Conservation (phyloP, 64 coral and sea anemone genomes). For the Orbicella faveolata region DNA sequence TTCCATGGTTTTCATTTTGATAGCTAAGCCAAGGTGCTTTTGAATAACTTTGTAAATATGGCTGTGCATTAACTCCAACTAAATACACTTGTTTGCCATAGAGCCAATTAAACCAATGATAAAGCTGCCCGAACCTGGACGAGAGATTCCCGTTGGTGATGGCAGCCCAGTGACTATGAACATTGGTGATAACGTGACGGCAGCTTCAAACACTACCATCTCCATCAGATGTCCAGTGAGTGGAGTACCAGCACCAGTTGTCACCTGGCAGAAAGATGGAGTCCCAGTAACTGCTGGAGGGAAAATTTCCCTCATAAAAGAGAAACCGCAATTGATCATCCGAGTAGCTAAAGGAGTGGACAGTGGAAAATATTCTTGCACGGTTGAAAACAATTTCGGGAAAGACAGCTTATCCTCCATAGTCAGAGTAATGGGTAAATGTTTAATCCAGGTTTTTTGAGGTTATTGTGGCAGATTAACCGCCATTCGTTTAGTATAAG, state of each 20-base stretch:
- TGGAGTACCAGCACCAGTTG: conserved; percentile 20
- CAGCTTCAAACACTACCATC: conserved; percentile 13
- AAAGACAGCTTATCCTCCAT: conserved; percentile 16
- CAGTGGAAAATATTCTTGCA: conserved; percentile 59
- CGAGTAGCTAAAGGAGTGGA: neutral
- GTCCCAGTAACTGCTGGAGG: neutral
- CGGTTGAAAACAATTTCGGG: conserved; percentile 49
- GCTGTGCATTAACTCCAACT: too few species aligned
- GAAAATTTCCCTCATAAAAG: neutral
- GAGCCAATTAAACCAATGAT: conserved; percentile 67
- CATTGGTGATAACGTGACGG: conserved; percentile 46
- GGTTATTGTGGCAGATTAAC: too few species aligned
- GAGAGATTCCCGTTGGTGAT: neutral
- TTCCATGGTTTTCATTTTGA: too few species aligned
- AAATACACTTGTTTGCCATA: neutral
- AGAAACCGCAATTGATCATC: conserved; percentile 35
- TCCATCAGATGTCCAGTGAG: neutral
- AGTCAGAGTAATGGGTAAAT: conserved; percentile 53
- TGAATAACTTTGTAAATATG: too few species aligned
- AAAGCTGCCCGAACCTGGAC: neutral
- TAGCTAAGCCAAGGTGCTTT: too few species aligned
- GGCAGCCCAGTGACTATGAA: neutral
- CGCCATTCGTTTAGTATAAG: too few species aligned
- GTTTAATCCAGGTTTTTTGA: neutral
- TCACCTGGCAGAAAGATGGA: conserved; percentile 64